Evolutionary conservation across 2,797 vertebrate species (phyloP), one percentile per base, ranked within the genome.

Genomic region (Hemitrygon akajei): DNA sequence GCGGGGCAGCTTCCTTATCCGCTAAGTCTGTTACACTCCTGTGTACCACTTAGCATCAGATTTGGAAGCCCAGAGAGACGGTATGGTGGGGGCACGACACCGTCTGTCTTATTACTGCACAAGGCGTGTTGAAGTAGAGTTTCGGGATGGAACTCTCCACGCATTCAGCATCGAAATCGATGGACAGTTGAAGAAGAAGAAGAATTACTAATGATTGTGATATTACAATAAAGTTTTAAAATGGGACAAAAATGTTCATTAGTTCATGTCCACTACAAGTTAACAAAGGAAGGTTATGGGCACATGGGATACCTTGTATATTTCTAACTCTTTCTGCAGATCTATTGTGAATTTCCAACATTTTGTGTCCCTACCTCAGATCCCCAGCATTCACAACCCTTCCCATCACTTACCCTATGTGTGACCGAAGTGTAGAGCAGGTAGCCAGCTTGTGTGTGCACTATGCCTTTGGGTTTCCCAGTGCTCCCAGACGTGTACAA

Each of bases 401-500:
- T 20, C 10, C 63, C 40, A 66, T 76, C 66, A 18, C 77, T 96
- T 96, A 93, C 96, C 94, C 75, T 60, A 71, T 94, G 96, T 0
- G 96, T 96, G 76, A 96, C 93, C 93, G 96, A 95, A 75, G 96
- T 94, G 94, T 95, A 96, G 12, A 96, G 94, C 94, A 96, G 94
- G 94, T 96, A 96, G 91, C 96, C 96, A 89, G 96, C 96, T 30
- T 96, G 96, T 11, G 96, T 95, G 94, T 96, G 96, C 91, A 96
- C 95, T 66, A 96, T 94, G 2, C 96, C 96, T 94, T 96, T 96
- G 94, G 95, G 96, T 93, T 96, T 96, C 92, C 96, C 95, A 0
- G 96, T 96, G 79, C 96, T 96, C 94, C 96, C 96, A 66, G 96
- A 95, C 0, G 95, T 95, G 91, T 96, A 96, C 58, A 97, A 96